phyloP scores from a whole-genome alignment of 2,888 invertebrate genomes.

The Agriopis aurantiaria region DNA sequence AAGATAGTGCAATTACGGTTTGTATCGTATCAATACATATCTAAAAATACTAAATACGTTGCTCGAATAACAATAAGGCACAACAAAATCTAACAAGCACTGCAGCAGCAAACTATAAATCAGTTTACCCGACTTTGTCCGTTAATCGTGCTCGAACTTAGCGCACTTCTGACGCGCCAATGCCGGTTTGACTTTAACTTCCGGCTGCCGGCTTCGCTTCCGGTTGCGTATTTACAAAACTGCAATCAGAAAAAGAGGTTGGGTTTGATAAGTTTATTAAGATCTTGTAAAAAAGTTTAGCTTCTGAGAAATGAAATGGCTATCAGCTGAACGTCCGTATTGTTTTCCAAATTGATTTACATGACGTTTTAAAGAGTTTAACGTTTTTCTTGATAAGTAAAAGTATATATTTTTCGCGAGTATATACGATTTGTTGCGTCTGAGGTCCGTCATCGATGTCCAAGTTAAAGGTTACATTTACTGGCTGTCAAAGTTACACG shows the following conservation, averaged over 20 bases:
- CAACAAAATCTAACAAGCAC: conserved; percentile 30
- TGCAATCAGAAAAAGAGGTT: neutral
- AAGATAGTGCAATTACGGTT: too few relatives aligned
- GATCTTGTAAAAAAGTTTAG: neutral
- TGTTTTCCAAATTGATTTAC: too few relatives aligned
- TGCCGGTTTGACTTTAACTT: conserved; percentile 62
- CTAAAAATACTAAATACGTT: neutral
- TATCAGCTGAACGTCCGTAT: too few relatives aligned
- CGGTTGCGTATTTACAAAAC: conserved; percentile 24
- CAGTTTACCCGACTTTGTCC: conserved; percentile 59
- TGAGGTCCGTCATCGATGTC: too few relatives aligned
- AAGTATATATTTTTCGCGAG: too few relatives aligned
- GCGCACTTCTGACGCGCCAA: conserved; percentile 55
- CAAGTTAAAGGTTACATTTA: too few relatives aligned
- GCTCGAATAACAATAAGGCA: neutral
- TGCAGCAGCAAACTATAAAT: conserved; percentile 52
- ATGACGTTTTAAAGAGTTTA: too few relatives aligned
- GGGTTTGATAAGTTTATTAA: neutral
- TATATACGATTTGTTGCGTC: too few relatives aligned
- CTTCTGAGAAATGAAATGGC: neutral
- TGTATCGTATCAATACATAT: too few relatives aligned
- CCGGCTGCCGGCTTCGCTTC: conserved; percentile 42
- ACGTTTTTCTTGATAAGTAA: too few relatives aligned
- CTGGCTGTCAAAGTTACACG: too few relatives aligned
- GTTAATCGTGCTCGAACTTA: conserved; percentile 53